Evolutionary conservation across 1,140 invertebrate species (phyloP).

Genomic region (Aphaenogaster rudis): DNA sequence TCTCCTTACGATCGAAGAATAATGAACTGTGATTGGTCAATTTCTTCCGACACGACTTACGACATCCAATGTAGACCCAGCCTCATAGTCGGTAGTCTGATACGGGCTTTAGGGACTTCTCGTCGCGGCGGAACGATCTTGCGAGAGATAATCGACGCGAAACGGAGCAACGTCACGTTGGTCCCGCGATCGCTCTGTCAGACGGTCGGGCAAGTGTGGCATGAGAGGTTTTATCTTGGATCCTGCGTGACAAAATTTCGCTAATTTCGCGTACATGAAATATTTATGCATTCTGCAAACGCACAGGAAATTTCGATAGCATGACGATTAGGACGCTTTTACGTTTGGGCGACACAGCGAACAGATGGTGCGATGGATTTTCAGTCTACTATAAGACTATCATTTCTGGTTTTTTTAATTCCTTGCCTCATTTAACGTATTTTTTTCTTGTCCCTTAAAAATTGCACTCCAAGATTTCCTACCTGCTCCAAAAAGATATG

Average conservation of each 20-base stretch:
- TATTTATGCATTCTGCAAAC: background rate
- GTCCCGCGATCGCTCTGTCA: background rate
- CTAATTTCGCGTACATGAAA: background rate
- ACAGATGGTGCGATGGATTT: slow-evolving; percentile 75
- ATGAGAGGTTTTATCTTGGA: slow-evolving; percentile 14
- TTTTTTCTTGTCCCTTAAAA: background rate
- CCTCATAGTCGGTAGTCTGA: no score
- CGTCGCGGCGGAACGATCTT: no score
- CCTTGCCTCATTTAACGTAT: background rate
- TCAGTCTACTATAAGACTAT: background rate
- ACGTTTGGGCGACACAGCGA: slow-evolving; percentile 67
- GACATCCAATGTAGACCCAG: no score
- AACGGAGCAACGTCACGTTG: background rate
- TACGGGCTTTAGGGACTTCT: no score
- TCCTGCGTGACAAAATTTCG: background rate
- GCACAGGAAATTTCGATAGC: background rate
- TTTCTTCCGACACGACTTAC: no score
- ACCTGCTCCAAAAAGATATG: background rate
- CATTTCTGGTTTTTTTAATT: background rate
- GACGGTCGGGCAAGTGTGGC: background rate
- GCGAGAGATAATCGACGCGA: background rate
- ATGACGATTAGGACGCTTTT: slow-evolving; percentile 78
- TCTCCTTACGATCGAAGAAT: no score
- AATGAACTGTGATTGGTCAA: no score
- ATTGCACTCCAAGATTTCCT: background rate